Evolutionary conservation across 2,888 invertebrate species (phyloP).

Genomic region (Phyto melanocephala): DNA sequence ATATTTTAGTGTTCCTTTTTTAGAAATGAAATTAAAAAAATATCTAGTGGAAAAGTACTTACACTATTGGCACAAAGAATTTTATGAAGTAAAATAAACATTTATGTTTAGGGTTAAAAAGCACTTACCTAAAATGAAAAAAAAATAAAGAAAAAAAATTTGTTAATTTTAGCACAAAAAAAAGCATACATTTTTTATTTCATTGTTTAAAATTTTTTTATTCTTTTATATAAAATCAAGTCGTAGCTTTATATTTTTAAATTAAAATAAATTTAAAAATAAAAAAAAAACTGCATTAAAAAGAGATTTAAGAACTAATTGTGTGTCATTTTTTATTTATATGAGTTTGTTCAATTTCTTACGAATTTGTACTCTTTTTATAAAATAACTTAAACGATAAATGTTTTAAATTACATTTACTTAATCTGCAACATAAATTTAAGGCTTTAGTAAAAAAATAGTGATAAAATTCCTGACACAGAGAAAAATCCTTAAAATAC

Average conservation of each 20-base stretch:
- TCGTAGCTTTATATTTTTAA: too few species aligned
- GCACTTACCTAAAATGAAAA: constrained; percentile 60
- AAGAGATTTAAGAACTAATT: not conserved
- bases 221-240: too few species aligned
- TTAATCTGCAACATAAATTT: constrained; percentile 31
- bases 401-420: constrained; percentile 25
- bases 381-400: not conserved
- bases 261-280: too few species aligned
- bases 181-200: too few species aligned
- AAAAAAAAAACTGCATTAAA: too few species aligned
- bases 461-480: constrained; percentile 26
- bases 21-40: not conserved
- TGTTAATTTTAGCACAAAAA: not conserved
- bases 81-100: not conserved
- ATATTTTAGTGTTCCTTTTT: too few species aligned
- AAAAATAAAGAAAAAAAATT: not conserved
- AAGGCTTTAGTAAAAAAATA: not conserved
- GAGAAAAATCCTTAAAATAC: not conserved
- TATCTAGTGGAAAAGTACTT: constrained; percentile 31
- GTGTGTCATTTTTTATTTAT: not conserved
- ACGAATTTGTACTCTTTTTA: constrained; percentile 16
- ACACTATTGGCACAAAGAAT: not conserved
- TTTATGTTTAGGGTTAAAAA: not conserved
- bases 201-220: too few species aligned
- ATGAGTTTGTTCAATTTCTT: not conserved